phyloP scores from a whole-genome alignment of 2,113 vertebrate genomes.

The Diphyllodes magnificus region DNA sequence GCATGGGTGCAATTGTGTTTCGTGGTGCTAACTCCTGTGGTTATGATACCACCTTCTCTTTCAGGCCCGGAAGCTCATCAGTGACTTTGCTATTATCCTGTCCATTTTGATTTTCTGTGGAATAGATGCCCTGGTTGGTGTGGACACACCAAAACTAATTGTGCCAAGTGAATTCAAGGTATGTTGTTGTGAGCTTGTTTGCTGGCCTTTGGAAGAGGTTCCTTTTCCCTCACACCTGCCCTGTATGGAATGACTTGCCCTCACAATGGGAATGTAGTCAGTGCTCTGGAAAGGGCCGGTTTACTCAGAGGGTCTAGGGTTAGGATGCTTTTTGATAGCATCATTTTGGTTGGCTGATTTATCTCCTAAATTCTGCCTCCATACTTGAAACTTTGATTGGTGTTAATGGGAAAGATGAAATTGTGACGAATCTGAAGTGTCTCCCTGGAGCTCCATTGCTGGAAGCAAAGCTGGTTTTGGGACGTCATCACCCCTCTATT shows the following conservation, averaged over 20 bases:
- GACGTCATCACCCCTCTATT: fast-evolving
- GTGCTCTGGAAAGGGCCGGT: fast-evolving
- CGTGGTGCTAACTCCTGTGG: not conserved
- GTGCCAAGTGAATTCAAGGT: conserved; percentile 99
- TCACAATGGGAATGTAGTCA: not conserved
- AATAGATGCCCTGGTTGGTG: conserved; percentile 90
- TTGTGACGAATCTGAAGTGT: not conserved
- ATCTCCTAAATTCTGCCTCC: not conserved
- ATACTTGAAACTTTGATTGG: not conserved
- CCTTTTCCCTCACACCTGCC: not conserved
- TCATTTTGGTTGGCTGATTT: not conserved
- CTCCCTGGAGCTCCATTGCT: not conserved
- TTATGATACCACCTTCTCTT: not conserved
- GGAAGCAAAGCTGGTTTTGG: not conserved
- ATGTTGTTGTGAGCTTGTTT: not conserved
- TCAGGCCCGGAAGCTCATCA: conserved; percentile 95
- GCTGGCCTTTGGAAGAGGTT: not conserved
- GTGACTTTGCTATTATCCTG: conserved; percentile 97
- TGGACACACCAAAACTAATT: conserved; percentile 94
- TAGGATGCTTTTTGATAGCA: not conserved
- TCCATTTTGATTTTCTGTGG: conserved; percentile 95
- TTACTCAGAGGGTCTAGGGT: not conserved
- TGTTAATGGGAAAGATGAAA: not conserved
- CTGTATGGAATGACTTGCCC: not conserved
- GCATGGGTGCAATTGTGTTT: not conserved